Evolutionary conservation across 2,113 vertebrate genomes (phyloP).

Genomic region (Notarius quadriscutis): DNA sequence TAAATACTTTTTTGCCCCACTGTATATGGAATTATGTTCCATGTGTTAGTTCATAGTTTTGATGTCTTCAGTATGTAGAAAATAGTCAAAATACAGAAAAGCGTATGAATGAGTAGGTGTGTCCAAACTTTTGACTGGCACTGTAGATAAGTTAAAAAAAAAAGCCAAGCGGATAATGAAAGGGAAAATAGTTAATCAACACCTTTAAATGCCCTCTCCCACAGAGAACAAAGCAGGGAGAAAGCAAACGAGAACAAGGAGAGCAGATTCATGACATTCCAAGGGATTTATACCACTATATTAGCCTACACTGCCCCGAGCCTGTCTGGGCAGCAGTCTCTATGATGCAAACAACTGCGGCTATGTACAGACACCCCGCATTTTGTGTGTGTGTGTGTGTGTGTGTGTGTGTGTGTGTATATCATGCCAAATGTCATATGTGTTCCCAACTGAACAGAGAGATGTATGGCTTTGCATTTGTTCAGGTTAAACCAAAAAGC

Average conservation of each 20-base stretch:
- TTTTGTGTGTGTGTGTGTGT: constrained; percentile 5
- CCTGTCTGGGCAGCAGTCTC: constrained; percentile 30
- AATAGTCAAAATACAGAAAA: no score
- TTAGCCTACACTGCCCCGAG: constrained; percentile 60
- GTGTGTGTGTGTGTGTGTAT: constrained; percentile 14
- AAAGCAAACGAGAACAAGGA: background rate
- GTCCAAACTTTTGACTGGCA: no score
- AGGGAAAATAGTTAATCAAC: background rate
- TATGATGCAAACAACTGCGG: constrained; percentile 46
- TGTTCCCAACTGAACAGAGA: constrained; percentile 22
- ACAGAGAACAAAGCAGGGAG: constrained; percentile 19
- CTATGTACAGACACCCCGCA: constrained; percentile 41
- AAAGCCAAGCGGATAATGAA: background rate
- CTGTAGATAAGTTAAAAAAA: background rate
- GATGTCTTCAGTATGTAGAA: no score
- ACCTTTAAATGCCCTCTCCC: background rate
- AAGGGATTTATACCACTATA: constrained; percentile 65
- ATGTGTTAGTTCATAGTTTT: no score
- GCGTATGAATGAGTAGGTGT: no score
- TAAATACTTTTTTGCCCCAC: no score
- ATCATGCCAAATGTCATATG: background rate
- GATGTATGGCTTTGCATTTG: constrained; percentile 30
- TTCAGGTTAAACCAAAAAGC: constrained; percentile 11
- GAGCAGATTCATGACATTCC: constrained; percentile 67
- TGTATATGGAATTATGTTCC: no score